Percentiles rank a stretch among this genome's conserved stretches.
These are phyloP conservation scores for Exocentrus adspersus DNA, from an alignment of 2,888 invertebrate genomes.

Conservation along the genomic window DNA sequence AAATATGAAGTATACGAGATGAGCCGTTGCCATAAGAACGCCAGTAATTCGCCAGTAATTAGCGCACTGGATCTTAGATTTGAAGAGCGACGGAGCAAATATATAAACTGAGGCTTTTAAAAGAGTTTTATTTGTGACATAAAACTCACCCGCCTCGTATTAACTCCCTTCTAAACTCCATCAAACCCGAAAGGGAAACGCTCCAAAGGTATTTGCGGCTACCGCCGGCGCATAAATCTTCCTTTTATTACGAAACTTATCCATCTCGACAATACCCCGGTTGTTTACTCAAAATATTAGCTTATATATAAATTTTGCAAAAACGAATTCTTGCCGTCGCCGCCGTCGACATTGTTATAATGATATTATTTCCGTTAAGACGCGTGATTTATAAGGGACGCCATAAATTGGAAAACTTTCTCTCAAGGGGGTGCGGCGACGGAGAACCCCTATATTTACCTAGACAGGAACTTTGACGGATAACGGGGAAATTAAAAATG, in stretches of 20 bases:
- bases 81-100: no score
- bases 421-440: slow-evolving; percentile 23
- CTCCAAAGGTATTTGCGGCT: neutral
- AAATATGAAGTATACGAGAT: no score
- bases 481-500: slow-evolving; percentile 23
- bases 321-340: slow-evolving; percentile 57
- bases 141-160: no score
- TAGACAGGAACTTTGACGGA: slow-evolving; percentile 19
- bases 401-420: slow-evolving; percentile 57
- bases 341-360: slow-evolving; percentile 58
- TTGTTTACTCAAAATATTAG: slow-evolving; percentile 59
- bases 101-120: no score
- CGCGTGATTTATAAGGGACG: slow-evolving; percentile 58
- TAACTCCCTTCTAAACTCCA: no score
- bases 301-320: slow-evolving; percentile 61
- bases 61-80: no score
- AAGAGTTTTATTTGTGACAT: no score
- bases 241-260: slow-evolving; percentile 52
- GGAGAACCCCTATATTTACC: slow-evolving; percentile 23
- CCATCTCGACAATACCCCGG: slow-evolving; percentile 49
- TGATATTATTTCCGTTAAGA: slow-evolving; percentile 59
- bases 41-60: no score
- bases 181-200: neutral
- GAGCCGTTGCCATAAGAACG: no score
- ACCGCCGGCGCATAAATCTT: slow-evolving; percentile 44